Percentiles rank a stretch among this genome's conserved stretches.
Evolutionary conservation across 1,140 invertebrate species (phyloP).

Genomic region (Drosophila eugracilis): DNA sequence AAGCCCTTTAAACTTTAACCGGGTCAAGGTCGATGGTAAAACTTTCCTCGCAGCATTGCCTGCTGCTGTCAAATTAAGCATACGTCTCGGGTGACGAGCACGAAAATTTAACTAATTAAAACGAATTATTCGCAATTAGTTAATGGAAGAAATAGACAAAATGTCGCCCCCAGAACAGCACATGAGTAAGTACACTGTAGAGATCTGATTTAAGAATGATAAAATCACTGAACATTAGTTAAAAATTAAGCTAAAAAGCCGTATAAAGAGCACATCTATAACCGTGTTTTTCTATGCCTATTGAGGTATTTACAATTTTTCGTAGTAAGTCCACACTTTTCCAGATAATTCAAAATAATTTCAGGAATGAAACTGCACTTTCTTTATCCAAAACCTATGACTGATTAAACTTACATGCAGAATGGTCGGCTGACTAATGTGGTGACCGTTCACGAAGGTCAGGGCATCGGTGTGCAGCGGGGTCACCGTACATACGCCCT

Average conservation of each 20-base stretch:
- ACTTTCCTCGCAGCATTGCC: slow-evolving; percentile 16
- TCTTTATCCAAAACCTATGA: background rate
- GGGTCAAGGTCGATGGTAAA: slow-evolving; percentile 33
- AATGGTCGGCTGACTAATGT: slow-evolving; percentile 96
- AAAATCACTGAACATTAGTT: background rate
- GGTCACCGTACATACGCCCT: slow-evolving; percentile 96
- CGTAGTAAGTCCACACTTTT: too few species aligned
- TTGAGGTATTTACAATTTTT: too few species aligned
- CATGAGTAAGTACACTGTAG: background rate
- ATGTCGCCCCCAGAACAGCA: background rate
- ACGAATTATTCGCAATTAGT: slow-evolving; percentile 42
- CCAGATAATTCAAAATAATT: too few species aligned
- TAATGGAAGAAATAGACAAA: slow-evolving; percentile 18
- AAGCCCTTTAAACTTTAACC: slow-evolving; percentile 33
- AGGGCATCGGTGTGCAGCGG: slow-evolving; percentile 96
- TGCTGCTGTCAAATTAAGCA: slow-evolving; percentile 36
- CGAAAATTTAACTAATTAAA: slow-evolving; percentile 41
- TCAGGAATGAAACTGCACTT: too few species aligned
- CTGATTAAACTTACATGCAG: slow-evolving; percentile 89
- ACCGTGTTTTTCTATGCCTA: too few species aligned
- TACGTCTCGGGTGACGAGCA: slow-evolving; percentile 21
- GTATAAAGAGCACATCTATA: too few species aligned
- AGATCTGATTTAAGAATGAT: background rate
- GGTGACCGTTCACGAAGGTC: slow-evolving; percentile 96
- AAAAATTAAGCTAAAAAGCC: too few species aligned